Base-by-base conservation (phyloP, 2,888 invertebrate species). In the Celastrina argiolus region DNA sequence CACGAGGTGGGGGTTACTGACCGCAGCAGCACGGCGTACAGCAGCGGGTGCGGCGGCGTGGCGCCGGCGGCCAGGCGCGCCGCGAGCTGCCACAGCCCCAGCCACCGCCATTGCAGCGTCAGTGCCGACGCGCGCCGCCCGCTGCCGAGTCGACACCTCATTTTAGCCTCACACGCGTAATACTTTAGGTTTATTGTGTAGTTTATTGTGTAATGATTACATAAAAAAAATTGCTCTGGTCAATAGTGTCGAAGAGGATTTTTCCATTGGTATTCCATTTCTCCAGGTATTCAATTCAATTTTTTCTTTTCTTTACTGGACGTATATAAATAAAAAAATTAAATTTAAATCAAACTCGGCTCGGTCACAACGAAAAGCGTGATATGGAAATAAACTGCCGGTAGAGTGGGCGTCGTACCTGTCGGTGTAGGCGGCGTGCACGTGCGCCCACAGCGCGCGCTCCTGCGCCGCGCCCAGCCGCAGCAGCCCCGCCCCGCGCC, bases 41-140 rank as follows among this genome's bases (percentile, higher is more conserved):
- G 31, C 63, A 18, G 63, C 42, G 45, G 28, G 41, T 42, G 63
- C 41, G 41, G 63, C 3, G 28, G 39, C 36, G 36, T 28, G 31
- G 63, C 31, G 36, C 63, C 34, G 42, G 22, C 0, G 10, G 22
- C 41, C 63, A 63, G 42, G 28, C 7, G 26, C 4, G n/a, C 2
- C 63, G 63, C 63, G 31, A 26, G 26, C 28, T 26, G 31, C 42
- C 42, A 28, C 63, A 63, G 42, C 31, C 16, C 41, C 16, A 28
- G 10, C 63, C 63, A 63, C 42, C 63, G 63, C 45, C 63, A 14
- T 45, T 63, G 63, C 45, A 63, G 42, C 18, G 63, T 28, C 45
- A 63, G 28, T 31, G 45, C 63, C 16, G 63, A 42, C 63, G 42
- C 63, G 16, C n/a, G 14, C 63, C 63, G 63, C 45, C 26, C 31